Evolutionary conservation across 2,797 vertebrate genomes (phyloP), one percentile per base, ranked within the genome.

Genomic region (Hippopotamyrus pictus): DNA sequence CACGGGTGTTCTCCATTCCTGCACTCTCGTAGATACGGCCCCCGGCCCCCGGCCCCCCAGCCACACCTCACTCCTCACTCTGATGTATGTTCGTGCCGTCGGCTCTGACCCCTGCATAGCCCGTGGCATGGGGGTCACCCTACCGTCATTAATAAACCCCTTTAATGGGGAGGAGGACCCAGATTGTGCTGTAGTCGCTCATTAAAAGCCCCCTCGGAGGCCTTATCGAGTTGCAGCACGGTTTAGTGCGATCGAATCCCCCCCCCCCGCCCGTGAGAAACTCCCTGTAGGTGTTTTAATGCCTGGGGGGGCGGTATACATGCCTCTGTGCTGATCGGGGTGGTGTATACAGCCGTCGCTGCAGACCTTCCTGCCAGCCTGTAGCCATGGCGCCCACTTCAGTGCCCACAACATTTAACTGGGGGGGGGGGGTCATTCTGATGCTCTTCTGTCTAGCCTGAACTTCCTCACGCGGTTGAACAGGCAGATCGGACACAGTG

Each of bases 61-160:
- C 11, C 37, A 5, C 59, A 54, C 33, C 48, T 19, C 2, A 25
- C 12, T 25, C 51, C 33, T 46, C 14, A 46, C 44, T 89, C 17
- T 89, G 51, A 57, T 62, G 86, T 89, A 88, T 89, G 91, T 93
- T 91, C 90, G 89, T 90, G 90, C 90, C 79, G 69, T 92, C 89
- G 92, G 91, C 92, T 91, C 25, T 92, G 92, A 94, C 92, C 93
- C 93, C 92, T 89, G 84, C 87, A 87, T 91, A 90, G 90, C 92
- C 62, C 1, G 65, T 84, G 88, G 92, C 87, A 53, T 90, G 89
- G 82, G 89, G 89, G 44, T 89, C 12, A 14, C 83, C 59, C 86
- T 89, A 62, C 89, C 87, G 89, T 91, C 76, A 91, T 89, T 88
- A 93, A 92, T 90, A 86, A 86, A 89, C 88, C 88, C 19, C 22